Evolutionary conservation across 2,888 invertebrate species (phyloP), one percentile per base, ranked within the genome.

Genomic region (Scotopteryx bipunctaria): DNA sequence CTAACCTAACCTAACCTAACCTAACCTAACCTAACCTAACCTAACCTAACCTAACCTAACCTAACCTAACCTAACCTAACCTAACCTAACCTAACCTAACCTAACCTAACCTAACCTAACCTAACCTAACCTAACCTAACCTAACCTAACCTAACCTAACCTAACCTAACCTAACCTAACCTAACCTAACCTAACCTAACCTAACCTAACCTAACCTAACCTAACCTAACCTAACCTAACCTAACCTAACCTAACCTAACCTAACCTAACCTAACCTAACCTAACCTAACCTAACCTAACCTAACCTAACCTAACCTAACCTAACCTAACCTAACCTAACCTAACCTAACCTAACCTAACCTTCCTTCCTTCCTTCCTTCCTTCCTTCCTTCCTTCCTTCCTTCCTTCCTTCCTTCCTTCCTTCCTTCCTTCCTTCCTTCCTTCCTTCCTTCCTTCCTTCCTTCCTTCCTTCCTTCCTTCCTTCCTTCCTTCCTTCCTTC

Each of bases 341-440:
- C 49, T 55, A 55, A 55, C 55, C 55, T 55, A 49, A 49, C 55
- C 55, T 55, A 55, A 55, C 55, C 55, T 55, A 55, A 55, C 55
- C 55, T 55, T 49, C 49, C 55, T 50, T 55, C 46, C 50, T 55
- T 50, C 50, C 55, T 37, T 46, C 48, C 48, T 48, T 41, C 41
- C 48, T 41, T 48, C 41, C 41, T 41, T 41, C 41, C 21, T 4
- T 1, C 1, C 21, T 4, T 21, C 21, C 6, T 6, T 6, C 5
- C 21, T 6, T 2, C 6, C 2, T 5, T 23, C 23, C 23, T 41
- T 41, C 48, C 48, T 48, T 41, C 41, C 48, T 41, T 48, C 21
- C 5, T 1, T 1, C 21, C 5, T 21, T 6, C 6, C 21, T 6
- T 6, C 21, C 21, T 2, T 21, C 2, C 5, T 23, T n/a, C 23